Evolutionary conservation across 2,797 vertebrate genomes (phyloP), one percentile per base, ranked within the genome.

Genomic region (Tolypeutes matacus): DNA sequence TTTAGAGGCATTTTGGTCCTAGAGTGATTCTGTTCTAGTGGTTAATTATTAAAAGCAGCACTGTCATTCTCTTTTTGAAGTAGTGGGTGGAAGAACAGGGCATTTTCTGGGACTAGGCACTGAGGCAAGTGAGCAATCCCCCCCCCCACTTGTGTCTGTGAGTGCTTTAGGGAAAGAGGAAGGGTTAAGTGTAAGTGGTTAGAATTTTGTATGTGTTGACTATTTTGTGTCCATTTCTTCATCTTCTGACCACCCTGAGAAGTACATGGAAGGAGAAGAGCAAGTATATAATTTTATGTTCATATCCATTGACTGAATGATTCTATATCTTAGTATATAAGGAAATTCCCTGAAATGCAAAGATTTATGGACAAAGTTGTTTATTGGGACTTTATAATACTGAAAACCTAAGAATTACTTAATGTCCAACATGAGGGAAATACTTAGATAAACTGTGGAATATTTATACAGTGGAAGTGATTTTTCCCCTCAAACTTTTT

Each of bases 1-100:
- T 70, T 70, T 49, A 93, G 93, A 64, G 87, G n/a, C 25, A 36
- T 84, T 76, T 86, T 86, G 53, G 36, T 20, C 9, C 60, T 46
- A 34, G 72, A 72, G 51, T 49, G 39, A 80, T 77, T 72, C 75
- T 67, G 3, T 93, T 73, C 82, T 95, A 51, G 13, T 7, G 78
- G 73, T 85, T 87, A 77, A 60, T 91, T 87, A 75, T 60, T 60
- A 70, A 75, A 85, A 84, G 65, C 20, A 62, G 39, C 39, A 53
- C 56, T 11, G 11, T 91, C 31, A 36, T 85, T 78, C 80, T 62
- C n/a, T 85, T 42, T 29, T 29, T 0, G 14, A 81, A 88, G 18
- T 42, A 6, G 0, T 31, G 42, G 39, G 76, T 21, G 49, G 49
- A 62, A 20, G 76, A 49, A 3, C 31, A 77, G 73, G 65, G 13